Evolutionary conservation across 1,140 invertebrate genomes (phyloP).

Genomic region (Lepidurus apus): DNA sequence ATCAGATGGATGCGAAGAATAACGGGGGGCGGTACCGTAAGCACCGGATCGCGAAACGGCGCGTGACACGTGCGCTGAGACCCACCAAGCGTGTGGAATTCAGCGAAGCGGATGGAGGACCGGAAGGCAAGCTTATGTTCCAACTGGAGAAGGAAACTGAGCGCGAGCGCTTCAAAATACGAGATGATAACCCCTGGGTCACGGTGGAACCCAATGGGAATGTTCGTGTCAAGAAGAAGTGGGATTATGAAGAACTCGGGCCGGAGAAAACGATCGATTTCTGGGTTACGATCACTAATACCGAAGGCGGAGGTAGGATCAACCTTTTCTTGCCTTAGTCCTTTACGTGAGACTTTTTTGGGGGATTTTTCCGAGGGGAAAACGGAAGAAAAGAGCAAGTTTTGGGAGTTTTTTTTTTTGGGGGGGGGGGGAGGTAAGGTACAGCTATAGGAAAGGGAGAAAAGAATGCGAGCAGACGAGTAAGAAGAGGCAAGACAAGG

Average conservation of each 20-base stretch:
- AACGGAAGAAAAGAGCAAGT: background rate
- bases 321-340: background rate
- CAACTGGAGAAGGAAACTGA: conserved; percentile 86
- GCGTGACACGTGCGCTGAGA: conserved; percentile 77
- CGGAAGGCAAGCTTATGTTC: conserved; percentile 80
- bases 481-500: background rate
- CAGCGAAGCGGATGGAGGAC: conserved; percentile 81
- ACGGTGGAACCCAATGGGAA: conserved; percentile 84
- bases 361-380: background rate
- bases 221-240: conserved; percentile 88
- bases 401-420: no score
- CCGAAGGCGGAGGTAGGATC: conserved; percentile 67
- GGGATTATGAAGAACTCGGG: conserved; percentile 93
- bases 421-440: background rate
- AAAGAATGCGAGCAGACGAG: conserved; percentile 18
- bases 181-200: conserved; percentile 89
- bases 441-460: background rate
- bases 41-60: conserved; percentile 67
- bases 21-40: conserved; percentile 39
- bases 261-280: conserved; percentile 93
- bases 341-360: background rate
- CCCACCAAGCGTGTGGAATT: conserved; percentile 89
- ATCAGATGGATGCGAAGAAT: conserved; percentile 31
- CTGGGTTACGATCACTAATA: conserved; percentile 89
- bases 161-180: conserved; percentile 84